Percentiles rank a stretch among this genome's conserved stretches.
Evolutionary conservation across 2,888 invertebrate species (phyloP).

Genomic region (Alitta virens): DNA sequence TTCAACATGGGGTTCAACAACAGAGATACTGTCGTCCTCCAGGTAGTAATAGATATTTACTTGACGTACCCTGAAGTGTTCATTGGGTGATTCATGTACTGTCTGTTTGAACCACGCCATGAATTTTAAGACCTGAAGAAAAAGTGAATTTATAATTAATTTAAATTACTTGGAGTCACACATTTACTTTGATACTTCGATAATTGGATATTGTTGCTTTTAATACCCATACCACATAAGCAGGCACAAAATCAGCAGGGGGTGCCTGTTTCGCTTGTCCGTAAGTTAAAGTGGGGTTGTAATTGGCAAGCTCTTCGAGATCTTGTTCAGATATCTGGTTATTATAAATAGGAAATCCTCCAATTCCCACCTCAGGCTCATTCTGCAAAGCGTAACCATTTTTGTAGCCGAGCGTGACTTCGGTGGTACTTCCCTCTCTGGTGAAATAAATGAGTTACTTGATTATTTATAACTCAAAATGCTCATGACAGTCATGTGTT

Average conservation of each 20-base stretch:
- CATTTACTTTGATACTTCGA: too few species aligned
- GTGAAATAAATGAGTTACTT: conserved; percentile 25
- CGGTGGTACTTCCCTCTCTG: conserved; percentile 54
- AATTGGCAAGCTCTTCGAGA: conserved; percentile 55
- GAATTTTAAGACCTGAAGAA: conserved; percentile 71
- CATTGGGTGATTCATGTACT: conserved; percentile 71
- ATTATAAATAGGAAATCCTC: conserved; percentile 47
- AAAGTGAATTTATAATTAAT: too few species aligned
- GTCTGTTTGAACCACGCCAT: conserved; percentile 80
- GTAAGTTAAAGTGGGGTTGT: conserved; percentile 56
- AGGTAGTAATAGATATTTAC: conserved; percentile 56
- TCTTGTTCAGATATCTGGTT: conserved; percentile 55
- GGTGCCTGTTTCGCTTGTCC: conserved; percentile 56
- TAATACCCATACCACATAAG: conserved; percentile 57
- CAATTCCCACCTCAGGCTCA: conserved; percentile 49
- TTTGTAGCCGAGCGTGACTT: conserved; percentile 53
- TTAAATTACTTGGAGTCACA: too few species aligned
- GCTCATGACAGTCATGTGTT: too few species aligned
- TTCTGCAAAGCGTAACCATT: conserved; percentile 54
- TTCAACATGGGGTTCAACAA: conserved; percentile 55
- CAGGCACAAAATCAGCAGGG: conserved; percentile 57
- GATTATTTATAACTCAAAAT: too few species aligned
- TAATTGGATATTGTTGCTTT: too few species aligned
- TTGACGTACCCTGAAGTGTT: conserved; percentile 67
- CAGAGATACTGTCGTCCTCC: conserved; percentile 57